Evolutionary conservation across 2,113 vertebrate species (phyloP).

Genomic region (Crotalus helleri): DNA sequence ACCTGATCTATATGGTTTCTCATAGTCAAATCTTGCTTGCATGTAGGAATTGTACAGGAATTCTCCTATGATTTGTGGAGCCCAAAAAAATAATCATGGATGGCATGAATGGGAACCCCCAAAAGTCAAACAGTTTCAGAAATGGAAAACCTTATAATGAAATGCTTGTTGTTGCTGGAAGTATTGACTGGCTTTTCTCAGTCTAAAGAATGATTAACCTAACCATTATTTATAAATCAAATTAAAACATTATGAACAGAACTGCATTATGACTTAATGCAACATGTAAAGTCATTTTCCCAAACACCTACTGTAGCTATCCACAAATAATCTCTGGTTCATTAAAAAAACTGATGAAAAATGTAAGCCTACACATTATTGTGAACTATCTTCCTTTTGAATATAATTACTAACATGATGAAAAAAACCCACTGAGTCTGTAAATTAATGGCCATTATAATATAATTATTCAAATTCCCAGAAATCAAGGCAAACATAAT

Average conservation of each 20-base stretch:
- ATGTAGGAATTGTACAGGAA: not conserved
- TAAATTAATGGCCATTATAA: not conserved
- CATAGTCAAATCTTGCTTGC: not conserved
- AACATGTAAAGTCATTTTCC: not conserved
- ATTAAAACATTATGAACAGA: not conserved
- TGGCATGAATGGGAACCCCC: not conserved
- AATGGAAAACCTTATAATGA: constrained; percentile 34
- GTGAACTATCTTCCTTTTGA: not conserved
- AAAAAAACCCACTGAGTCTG: not conserved
- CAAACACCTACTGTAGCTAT: not conserved
- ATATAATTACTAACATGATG: not conserved
- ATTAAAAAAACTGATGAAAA: not conserved
- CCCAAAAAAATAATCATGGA: not conserved
- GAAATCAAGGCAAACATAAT: not conserved
- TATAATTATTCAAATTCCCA: not conserved
- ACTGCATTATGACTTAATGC: not conserved
- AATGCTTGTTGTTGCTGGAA: not conserved
- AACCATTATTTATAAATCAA: not conserved
- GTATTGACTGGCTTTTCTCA: not conserved
- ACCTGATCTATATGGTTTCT: not conserved
- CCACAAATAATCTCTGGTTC: not conserved
- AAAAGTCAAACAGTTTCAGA: constrained; percentile 18
- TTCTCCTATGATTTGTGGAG: not conserved
- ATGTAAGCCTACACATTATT: not conserved
- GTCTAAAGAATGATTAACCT: not conserved